These are phyloP conservation scores for Notamacropus eugenii DNA, from an alignment of 2,797 vertebrate species.

Conservation along the genomic window DNA sequence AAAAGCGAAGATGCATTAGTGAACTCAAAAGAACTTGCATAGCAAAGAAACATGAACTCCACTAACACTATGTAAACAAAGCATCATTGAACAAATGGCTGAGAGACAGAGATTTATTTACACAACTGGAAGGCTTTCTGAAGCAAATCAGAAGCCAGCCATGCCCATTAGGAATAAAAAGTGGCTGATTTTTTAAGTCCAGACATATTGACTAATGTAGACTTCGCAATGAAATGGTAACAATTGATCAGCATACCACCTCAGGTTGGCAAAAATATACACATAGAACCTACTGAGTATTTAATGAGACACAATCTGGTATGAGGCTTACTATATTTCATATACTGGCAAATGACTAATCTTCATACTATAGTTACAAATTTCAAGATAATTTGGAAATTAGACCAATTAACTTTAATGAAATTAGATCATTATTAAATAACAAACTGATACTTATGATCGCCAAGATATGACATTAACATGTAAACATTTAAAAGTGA, in stretches of 20 bases:
- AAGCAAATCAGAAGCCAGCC: not conserved
- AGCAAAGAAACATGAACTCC: not conserved
- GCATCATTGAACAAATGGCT: not conserved
- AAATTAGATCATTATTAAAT: not conserved
- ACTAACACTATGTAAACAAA: not conserved
- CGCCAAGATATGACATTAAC: not conserved
- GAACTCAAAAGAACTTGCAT: not conserved
- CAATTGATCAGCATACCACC: not conserved
- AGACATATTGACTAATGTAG: not conserved
- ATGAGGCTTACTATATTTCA: not conserved
- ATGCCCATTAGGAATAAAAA: not conserved
- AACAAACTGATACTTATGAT: not conserved
- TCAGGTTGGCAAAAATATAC: not conserved
- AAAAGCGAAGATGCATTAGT: not conserved
- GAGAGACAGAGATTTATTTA: not conserved
- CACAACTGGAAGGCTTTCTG: not conserved
- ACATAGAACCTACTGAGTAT: not conserved
- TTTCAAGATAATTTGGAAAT: not conserved
- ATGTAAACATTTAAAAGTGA: not conserved
- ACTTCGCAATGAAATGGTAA: not conserved
- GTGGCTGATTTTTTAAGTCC: not conserved
- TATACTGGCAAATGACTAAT: not conserved
- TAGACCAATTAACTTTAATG: not conserved
- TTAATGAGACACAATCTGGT: not conserved
- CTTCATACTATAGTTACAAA: not conserved